Conservation (phyloP, 2,888 invertebrate species). For the Phortica magna region DNA sequence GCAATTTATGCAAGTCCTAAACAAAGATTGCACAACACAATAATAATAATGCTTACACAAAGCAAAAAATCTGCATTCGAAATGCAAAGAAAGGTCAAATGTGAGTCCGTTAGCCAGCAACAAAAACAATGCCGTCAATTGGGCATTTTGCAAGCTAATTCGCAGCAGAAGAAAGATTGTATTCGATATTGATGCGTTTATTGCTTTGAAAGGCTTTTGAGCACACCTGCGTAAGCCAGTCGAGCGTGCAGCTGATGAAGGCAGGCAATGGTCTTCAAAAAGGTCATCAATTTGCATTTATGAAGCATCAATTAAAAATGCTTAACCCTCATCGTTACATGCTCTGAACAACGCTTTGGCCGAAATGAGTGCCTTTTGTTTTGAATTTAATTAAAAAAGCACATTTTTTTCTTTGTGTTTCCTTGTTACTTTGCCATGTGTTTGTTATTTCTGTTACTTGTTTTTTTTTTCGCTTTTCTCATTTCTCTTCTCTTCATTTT, state of each 20-base stretch:
- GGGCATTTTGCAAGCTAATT: too few relatives aligned
- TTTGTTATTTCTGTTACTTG: background rate
- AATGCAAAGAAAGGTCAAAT: too few relatives aligned
- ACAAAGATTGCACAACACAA: too few relatives aligned
- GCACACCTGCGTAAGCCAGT: background rate
- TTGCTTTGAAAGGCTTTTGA: background rate
- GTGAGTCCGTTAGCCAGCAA: too few relatives aligned
- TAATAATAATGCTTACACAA: too few relatives aligned
- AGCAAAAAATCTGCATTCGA: too few relatives aligned
- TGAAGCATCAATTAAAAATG: conserved; percentile 38
- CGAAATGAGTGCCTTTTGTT: background rate
- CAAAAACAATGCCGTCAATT: too few relatives aligned
- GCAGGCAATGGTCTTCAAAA: conserved; percentile 11
- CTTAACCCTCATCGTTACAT: background rate
- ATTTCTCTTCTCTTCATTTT: background rate
- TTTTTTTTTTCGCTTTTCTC: background rate
- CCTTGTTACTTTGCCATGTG: too few relatives aligned
- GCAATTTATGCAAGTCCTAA: too few relatives aligned
- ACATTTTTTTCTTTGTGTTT: background rate
- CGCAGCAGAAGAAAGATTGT: background rate
- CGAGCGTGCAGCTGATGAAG: background rate
- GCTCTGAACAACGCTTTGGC: background rate
- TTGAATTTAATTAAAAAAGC: conserved; percentile 48
- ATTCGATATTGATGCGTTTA: background rate
- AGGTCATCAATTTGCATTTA: conserved; percentile 65